Conservation (phyloP, 2,797 vertebrate genomes). For the Peromyscus aztecus region DNA sequence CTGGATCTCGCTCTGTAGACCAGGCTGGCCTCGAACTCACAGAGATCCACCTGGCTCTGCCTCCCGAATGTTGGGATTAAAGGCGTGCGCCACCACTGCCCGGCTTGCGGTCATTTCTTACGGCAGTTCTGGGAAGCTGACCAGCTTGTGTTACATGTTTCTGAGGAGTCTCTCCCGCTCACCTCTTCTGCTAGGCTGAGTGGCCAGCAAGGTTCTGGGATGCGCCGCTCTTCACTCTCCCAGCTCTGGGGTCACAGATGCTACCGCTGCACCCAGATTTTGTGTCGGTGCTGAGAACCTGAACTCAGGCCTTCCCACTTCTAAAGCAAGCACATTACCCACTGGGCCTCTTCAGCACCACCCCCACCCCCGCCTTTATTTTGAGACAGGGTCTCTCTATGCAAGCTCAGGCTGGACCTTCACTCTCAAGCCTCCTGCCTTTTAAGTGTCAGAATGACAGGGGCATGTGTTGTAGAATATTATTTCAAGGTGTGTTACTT, state of each 20-base stretch:
- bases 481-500: too few relatives aligned
- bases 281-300: not conserved
- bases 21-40: too few relatives aligned
- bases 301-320: too few relatives aligned
- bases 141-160: too few relatives aligned
- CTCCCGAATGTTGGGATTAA: too few relatives aligned
- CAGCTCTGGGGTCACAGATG: not conserved
- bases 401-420: not conserved
- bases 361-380: not conserved
- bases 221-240: not conserved
- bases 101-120: not conserved
- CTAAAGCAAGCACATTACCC: not conserved
- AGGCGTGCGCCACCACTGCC: too few relatives aligned
- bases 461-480: too few relatives aligned
- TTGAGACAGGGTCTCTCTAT: not conserved
- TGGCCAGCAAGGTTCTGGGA: not conserved
- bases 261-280: not conserved
- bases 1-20: too few relatives aligned
- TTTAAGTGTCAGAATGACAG: not conserved
- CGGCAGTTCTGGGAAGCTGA: not conserved
- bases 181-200: not conserved
- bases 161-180: not conserved
- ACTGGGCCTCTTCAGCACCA: not conserved
- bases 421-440: not conserved
- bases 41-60: too few relatives aligned